Evolutionary conservation across 2,797 vertebrate genomes (phyloP), one percentile per base, ranked within the genome.

Genomic region (Takifugu ocellatus): DNA sequence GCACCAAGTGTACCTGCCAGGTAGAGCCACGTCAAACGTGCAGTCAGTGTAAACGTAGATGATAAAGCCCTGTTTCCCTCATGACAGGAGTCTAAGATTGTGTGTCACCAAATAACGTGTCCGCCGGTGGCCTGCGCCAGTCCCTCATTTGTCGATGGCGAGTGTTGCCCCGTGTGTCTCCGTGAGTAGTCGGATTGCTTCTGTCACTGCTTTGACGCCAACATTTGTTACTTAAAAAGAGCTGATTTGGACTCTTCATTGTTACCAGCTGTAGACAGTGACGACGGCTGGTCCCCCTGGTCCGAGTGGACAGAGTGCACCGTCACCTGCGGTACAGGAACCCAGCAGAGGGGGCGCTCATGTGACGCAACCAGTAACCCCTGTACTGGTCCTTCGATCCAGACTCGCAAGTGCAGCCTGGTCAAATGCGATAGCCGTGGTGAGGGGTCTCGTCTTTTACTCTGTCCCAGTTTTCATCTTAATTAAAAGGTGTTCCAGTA

Each of bases 231-330:
- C 11, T 10, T 8, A 33, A 33, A 33, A 33, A 11, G 27, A 29
- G 27, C 27, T 29, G 27, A 29, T 33, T 33, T 33, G 1, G 8
- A 10, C 9, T 33, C 33, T 33, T 33, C 10, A 33, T 5, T 27
- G 56, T 7, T 78, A 83, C 12, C 74, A 96, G 93, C 90, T 61
- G 81, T 78, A 50, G 94, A 94, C 67, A 88, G 90, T 0, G 96
- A 96, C 47, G 93, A 97, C 15, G 96, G 94, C 68, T 99, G 97
- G 97, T 99, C 97, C 5, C 97, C 94, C 0, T 99, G 97, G 97
- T 97, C 97, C 0, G 97, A 99, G 77, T 99, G 97, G 97, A 99
- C 97, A 0, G 92, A 98, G 74, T 99, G 97, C 77, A 98, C 97
- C 0, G 93, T 93, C 65, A 95, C 95, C 0, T 99, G 97, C 29